Conservation (phyloP, 2,797 vertebrate genomes). For the Triplophysa bombifrons region DNA sequence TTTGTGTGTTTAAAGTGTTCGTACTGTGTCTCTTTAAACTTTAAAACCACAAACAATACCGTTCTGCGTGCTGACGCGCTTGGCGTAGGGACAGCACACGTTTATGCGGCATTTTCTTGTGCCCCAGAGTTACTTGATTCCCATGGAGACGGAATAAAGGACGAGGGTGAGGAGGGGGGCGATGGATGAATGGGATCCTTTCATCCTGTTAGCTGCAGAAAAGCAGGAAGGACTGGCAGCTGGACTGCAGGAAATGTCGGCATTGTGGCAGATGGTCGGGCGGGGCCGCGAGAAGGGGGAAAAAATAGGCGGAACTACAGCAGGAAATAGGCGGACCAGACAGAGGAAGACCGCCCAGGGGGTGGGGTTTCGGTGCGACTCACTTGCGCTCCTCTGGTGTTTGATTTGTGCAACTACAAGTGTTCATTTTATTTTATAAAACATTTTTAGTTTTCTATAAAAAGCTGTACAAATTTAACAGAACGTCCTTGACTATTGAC, state of each 20-base stretch:
- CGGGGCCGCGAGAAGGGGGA: conserved; percentile 57
- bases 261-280: conserved; percentile 63
- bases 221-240: conserved; percentile 59
- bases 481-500: background rate
- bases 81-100: conserved; percentile 29
- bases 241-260: conserved; percentile 63
- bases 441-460: background rate
- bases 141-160: conserved; percentile 44
- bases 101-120: conserved; percentile 49
- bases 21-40: conserved; percentile 58
- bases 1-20: background rate
- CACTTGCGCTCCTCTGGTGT: conserved; percentile 68
- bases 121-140: conserved; percentile 46
- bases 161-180: conserved; percentile 12
- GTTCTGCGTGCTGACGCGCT: conserved; percentile 1
- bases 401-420: conserved; percentile 58
- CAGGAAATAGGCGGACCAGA: conserved; percentile 52
- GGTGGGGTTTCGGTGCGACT: conserved; percentile 56
- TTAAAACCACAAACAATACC: conserved; percentile 49
- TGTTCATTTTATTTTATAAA: background rate
- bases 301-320: conserved; percentile 39
- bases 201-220: conserved; percentile 61
- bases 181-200: conserved; percentile 56
- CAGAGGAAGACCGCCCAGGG: conserved; percentile 8
- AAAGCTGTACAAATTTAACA: background rate